Evolutionary conservation across 2,113 vertebrate genomes (phyloP), one percentile per base, ranked within the genome.

Genomic region (Pelusios castaneus): DNA sequence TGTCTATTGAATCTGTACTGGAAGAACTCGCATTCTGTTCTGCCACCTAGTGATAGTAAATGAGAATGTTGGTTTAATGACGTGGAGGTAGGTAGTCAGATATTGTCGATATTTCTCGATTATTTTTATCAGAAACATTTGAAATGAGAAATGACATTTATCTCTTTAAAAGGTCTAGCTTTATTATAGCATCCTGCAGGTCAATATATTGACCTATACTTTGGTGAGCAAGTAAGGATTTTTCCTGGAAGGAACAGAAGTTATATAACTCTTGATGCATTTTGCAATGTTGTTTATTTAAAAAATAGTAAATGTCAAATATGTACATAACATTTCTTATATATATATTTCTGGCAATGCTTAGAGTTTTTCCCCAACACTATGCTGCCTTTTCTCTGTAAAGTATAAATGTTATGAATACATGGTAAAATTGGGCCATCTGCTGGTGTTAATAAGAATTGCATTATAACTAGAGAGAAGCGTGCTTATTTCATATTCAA

Each of bases 341-440:
- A 94, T 91, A 95, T 84, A 67, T 19, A 67, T 52, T 91, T 34
- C 88, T 94, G 91, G 91, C 94, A 92, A 89, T 49, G 51, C 85
- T 47, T 90, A 91, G 88, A 25, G 1, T 67, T 90, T 95, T 88
- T 89, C 80, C 80, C 45, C n/a, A n/a, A 89, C 63, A 2, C 92
- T 51, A 63, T 1, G 51, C 58, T 87, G 80, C 92, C 94, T 89
- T 95, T 94, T 80, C 79, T 87, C 83, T 91, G 85, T 91, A 96
- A 95, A 93, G 81, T 91, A 82, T 91, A 95, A 95, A 93, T 83
- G 90, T 93, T 92, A 92, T 79, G 77, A 43, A 97, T 97, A 78
- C 93, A 91, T 91, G 97, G 95, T 97, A 92, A 96, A 82, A 77
- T 94, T 89, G 92, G 97, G 97, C 97, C 97, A 97, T 97, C 97